These are phyloP conservation scores for Ophion costatus DNA, from an alignment of 2,888 invertebrate species.

Conservation along the genomic window DNA sequence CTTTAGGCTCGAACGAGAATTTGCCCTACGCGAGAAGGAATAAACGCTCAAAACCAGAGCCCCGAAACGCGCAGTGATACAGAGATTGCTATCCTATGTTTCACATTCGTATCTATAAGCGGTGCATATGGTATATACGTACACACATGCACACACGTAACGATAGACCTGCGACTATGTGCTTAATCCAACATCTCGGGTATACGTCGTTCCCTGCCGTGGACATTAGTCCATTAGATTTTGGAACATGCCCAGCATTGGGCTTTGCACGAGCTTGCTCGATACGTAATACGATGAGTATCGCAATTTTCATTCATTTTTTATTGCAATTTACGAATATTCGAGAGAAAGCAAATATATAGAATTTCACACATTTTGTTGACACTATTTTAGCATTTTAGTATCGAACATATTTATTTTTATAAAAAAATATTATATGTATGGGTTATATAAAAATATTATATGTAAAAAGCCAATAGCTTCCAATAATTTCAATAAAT, in stretches of 20 bases:
- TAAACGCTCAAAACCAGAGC: constrained; percentile 3
- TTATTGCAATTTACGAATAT: too few species aligned
- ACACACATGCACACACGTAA: neutral
- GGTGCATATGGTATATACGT: neutral
- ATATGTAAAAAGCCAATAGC: too few species aligned
- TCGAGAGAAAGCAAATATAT: too few species aligned
- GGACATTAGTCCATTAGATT: neutral
- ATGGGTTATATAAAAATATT: too few species aligned
- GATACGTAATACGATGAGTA: neutral
- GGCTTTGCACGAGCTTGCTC: neutral
- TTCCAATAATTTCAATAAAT: too few species aligned
- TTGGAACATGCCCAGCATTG: neutral
- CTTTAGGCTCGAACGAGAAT: constrained; percentile 18
- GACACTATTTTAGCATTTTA: too few species aligned
- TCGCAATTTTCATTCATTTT: too few species aligned
- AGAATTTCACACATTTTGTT: too few species aligned
- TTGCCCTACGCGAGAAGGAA: constrained; percentile 18
- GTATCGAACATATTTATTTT: too few species aligned
- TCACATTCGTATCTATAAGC: constrained; percentile 32
- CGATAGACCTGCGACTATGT: neutral
- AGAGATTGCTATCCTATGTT: constrained; percentile 16
- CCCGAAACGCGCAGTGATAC: constrained; percentile 1
- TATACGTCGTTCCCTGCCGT: neutral
- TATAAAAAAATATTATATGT: too few species aligned
- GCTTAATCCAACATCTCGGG: neutral